Percentiles rank a stretch among this genome's conserved stretches.
Evolutionary conservation across 1,140 invertebrate genomes (phyloP).

Genomic region (Andricus grossulariae): DNA sequence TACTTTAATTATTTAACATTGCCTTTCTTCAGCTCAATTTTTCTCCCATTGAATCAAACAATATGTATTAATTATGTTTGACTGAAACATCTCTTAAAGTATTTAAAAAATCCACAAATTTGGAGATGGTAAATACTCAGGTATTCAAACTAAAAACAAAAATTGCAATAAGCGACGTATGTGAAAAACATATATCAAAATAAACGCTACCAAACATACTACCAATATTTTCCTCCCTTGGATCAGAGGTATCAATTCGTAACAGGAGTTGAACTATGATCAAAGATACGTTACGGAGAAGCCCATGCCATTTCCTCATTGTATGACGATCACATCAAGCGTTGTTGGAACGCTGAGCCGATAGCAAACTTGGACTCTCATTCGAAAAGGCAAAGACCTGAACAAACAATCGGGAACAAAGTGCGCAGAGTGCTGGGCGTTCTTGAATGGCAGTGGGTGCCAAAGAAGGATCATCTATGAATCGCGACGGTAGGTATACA

Average conservation of each 20-base stretch:
- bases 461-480: conserved; percentile 15
- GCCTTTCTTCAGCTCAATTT: too few relatives aligned
- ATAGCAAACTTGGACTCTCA: conserved; percentile 16
- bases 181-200: too few relatives aligned
- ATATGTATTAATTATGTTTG: too few relatives aligned
- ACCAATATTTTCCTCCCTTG: too few relatives aligned
- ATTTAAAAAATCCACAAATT: too few relatives aligned
- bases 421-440: neutral
- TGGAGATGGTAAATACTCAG: too few relatives aligned
- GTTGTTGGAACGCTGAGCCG: neutral
- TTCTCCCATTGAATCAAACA: too few relatives aligned
- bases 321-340: neutral
- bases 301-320: neutral
- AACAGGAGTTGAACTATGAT: conserved; percentile 5
- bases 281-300: neutral
- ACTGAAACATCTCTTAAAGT: too few relatives aligned
- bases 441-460: neutral
- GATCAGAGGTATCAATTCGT: neutral
- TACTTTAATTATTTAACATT: too few relatives aligned
- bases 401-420: conserved; percentile 26
- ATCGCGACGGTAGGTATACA: neutral
- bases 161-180: too few relatives aligned
- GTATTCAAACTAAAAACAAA: too few relatives aligned
- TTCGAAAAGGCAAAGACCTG: conserved; percentile 17
- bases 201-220: too few relatives aligned